A percentile compares a stretch with the other conserved stretches of the same genome.
These are phyloP conservation scores for Drosophila ochracea DNA, from an alignment of 2,888 invertebrate species.

Conservation along the genomic window DNA sequence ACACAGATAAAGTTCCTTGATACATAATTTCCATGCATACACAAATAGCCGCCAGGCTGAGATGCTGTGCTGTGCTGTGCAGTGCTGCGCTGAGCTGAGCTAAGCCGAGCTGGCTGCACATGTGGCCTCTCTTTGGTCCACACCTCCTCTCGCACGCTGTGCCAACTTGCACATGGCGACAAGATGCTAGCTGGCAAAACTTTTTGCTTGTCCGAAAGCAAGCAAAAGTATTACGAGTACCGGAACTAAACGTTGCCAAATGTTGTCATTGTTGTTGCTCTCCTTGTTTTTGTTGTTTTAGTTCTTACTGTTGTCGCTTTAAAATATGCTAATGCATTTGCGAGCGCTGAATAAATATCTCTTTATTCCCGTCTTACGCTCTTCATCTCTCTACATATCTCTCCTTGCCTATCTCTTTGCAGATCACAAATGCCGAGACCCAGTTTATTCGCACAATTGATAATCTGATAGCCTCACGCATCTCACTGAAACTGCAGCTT, in stretches of 20 bases:
- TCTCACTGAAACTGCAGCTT: slow-evolving; percentile 83
- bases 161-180: slow-evolving; percentile 78
- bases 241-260: slow-evolving; percentile 74
- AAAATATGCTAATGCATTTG: slow-evolving; percentile 78
- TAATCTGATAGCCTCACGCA: slow-evolving; percentile 84
- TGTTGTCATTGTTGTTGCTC: slow-evolving; percentile 43
- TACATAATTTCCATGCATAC: slow-evolving; percentile 76
- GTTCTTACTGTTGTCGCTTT: slow-evolving; percentile 42
- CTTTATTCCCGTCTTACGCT: slow-evolving; percentile 24
- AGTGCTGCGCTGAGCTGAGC: neutral
- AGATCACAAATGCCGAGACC: slow-evolving; percentile 83
- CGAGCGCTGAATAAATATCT: slow-evolving; percentile 65
- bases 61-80: slow-evolving; percentile 3
- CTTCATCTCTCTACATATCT: slow-evolving; percentile 30
- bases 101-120: slow-evolving; percentile 43
- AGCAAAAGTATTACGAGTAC: slow-evolving; percentile 65
- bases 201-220: slow-evolving; percentile 67
- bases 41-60: slow-evolving; percentile 59
- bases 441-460: slow-evolving; percentile 84
- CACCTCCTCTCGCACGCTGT: slow-evolving; percentile 41
- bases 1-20: slow-evolving; percentile 82
- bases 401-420: slow-evolving; percentile 19
- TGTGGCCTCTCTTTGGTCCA: slow-evolving; percentile 42
- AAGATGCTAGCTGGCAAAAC: slow-evolving; percentile 77
- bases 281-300: slow-evolving; percentile 14